Base-by-base conservation (phyloP, 2,113 vertebrate genomes). In the Gracilinanus agilis region DNA sequence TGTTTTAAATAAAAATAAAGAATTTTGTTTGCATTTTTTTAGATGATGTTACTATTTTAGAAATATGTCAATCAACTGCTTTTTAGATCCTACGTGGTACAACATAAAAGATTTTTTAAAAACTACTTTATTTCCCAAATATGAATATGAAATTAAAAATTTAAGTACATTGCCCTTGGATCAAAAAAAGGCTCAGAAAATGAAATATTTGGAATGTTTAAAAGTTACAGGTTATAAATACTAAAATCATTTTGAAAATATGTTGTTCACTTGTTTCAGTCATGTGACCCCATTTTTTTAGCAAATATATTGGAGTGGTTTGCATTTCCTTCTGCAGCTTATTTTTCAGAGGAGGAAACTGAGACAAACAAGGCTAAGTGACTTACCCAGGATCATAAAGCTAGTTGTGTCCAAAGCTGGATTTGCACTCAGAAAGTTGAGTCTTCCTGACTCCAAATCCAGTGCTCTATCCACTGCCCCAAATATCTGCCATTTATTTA, bases 1-100 rank as follows among this genome's bases (percentile, higher is more conserved):
- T 67, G 4, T 92, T 92, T 24, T 93, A 95, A 96, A 40, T 94
- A 67, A 75, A 95, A 95, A 88, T 56, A n/a, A 55, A 92, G 24
- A n/a, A 4, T 90, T 27, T 93, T 89, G 54, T 53, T 91, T 67
- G 40, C 44, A 40, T n/a, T 21, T 67, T n/a, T 40, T 23, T 56
- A 92, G 53, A 75, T 7, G 93, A 25, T 55, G 27, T 91, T 92
- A 21, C 44, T 88, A 53, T 90, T 97, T 95, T 91, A 94, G 44
- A 90, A 61, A 44, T 49, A 23, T 92, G n/a, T 92, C 88, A 89
- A 61, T 54, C 94, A 90, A 55, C 92, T 91, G 24, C 75, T 19
- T 23, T 94, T 34, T 90, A 3, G 44, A 24, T 92, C 34, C 56
- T 21, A 54, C 23, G 12, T 25, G 92, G 40, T 19, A 83, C 67